phyloP scores from a whole-genome alignment of 1,140 invertebrate genomes.

The Drosophila pandora region DNA sequence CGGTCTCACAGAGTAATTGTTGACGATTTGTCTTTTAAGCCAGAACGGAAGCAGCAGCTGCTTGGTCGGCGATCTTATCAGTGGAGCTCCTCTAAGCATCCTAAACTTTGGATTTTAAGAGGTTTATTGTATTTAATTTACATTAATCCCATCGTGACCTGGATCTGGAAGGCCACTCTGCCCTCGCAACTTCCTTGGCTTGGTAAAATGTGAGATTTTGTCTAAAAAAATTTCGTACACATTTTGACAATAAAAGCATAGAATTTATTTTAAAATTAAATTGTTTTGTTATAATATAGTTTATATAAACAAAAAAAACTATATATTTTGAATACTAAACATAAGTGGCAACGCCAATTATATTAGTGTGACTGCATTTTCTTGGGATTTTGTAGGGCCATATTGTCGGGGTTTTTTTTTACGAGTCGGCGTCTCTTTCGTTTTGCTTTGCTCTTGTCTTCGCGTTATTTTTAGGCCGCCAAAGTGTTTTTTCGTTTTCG shows the following conservation, averaged over 20 bases:
- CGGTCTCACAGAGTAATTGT: not conserved
- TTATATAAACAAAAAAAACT: too few species aligned
- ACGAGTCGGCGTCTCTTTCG: conserved; percentile 44
- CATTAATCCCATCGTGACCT: not conserved
- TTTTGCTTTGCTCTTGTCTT: conserved; percentile 66
- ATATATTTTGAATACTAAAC: not conserved
- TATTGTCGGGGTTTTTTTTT: not conserved
- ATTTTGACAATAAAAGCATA: not conserved
- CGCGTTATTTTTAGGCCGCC: conserved; percentile 74
- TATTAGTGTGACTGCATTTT: not conserved
- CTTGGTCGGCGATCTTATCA: not conserved
- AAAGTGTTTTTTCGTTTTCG: conserved; percentile 40
- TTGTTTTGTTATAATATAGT: too few species aligned
- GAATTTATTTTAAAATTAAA: not conserved
- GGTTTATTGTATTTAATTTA: too few species aligned
- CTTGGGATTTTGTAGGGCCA: not conserved
- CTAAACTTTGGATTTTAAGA: not conserved
- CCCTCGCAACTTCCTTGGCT: not conserved
- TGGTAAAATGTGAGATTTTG: not conserved
- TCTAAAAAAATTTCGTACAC: not conserved
- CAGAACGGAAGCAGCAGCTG: not conserved
- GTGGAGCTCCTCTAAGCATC: not conserved
- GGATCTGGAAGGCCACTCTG: not conserved
- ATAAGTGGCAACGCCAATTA: not conserved
- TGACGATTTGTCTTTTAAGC: not conserved